Evolutionary conservation across 2,888 invertebrate genomes (phyloP).

Genomic region (Caenorhabditis sinica): DNA sequence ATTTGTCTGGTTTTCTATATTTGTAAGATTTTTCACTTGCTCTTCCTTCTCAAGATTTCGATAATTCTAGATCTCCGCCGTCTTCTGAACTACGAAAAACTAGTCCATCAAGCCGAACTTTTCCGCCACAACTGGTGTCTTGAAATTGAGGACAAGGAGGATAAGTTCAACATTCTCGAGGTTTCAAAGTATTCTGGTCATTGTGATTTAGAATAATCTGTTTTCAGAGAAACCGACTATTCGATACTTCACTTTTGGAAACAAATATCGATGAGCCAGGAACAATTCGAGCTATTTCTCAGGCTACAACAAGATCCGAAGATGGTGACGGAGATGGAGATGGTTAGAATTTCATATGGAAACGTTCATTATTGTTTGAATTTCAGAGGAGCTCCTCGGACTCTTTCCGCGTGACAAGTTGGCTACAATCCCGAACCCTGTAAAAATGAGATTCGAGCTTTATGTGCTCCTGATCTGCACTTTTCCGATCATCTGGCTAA

Average conservation of each 20-base stretch:
- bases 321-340: slow-evolving; percentile 32
- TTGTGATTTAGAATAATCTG: no score
- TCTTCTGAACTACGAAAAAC: slow-evolving; percentile 32
- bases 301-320: slow-evolving; percentile 24
- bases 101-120: slow-evolving; percentile 50
- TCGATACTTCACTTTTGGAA: slow-evolving; percentile 50
- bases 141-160: slow-evolving; percentile 43
- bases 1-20: slow-evolving; percentile 47
- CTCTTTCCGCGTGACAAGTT: slow-evolving; percentile 44
- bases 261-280: slow-evolving; percentile 37
- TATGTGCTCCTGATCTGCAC: slow-evolving; percentile 33
- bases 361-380: no score
- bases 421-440: slow-evolving; percentile 21
- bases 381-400: slow-evolving; percentile 48
- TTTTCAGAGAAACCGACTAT: slow-evolving; percentile 38
- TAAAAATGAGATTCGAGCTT: slow-evolving; percentile 16
- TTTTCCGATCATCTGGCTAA: slow-evolving; percentile 15
- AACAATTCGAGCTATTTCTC: slow-evolving; percentile 1
- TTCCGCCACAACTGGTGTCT: slow-evolving; percentile 60
- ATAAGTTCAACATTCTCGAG: slow-evolving; percentile 22
- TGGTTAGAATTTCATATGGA: not conserved
- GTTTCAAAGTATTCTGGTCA: not conserved
- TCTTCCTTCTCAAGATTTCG: not conserved
- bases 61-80: slow-evolving; percentile 49
- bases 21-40: slow-evolving; percentile 10